Base-by-base conservation (phyloP, 1,140 invertebrate species). In the Aphelinus atriplicis region DNA sequence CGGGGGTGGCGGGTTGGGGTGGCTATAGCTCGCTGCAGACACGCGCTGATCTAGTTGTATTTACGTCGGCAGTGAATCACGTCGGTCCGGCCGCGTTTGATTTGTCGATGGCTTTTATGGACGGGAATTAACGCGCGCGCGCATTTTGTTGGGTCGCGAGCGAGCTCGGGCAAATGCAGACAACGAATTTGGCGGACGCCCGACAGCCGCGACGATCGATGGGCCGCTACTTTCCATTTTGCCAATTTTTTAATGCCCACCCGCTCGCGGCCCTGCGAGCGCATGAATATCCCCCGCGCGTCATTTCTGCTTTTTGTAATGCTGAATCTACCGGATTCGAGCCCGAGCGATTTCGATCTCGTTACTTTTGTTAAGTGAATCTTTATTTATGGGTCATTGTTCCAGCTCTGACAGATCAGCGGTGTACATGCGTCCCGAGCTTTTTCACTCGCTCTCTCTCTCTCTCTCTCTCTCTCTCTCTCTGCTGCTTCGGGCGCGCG, bases 71-170 rank as follows among this genome's bases (percentile, higher is more conserved):
- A 87, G 82, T 88, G 85, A 88, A 88, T 88, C 86, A 87, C 80
- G 85, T 88, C 85, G 80, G 78, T 79, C 51, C 50, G 80, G 80
- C 51, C 51, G 4, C 51, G 51, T 87, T 88, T 88, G 86, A 87
- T 88, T 88, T 88, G 86, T 88, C 84, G 86, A 87, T 87, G 85
- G 86, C 84, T 88, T 88, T 88, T 86, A 87, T 87, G 84, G 85
- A 84, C 84, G 83, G 82, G 85, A 86, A 88, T 88, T 88, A 87
- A 86, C 84, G 84, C 83, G 77, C 81, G 81, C 82, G 81, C 10
- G 83, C 82, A 86, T 88, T 87, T 88, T 87, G 84, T 86, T 87
- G 84, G 83, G 26, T 26, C 26, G 26, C 26, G 26, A 26, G 26
- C 26, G 26, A 26, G 26, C 26, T 26, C 26, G 26, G 84, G 81